Conservation (phyloP, 2,888 invertebrate species). For the Dolomedes plantarius region DNA sequence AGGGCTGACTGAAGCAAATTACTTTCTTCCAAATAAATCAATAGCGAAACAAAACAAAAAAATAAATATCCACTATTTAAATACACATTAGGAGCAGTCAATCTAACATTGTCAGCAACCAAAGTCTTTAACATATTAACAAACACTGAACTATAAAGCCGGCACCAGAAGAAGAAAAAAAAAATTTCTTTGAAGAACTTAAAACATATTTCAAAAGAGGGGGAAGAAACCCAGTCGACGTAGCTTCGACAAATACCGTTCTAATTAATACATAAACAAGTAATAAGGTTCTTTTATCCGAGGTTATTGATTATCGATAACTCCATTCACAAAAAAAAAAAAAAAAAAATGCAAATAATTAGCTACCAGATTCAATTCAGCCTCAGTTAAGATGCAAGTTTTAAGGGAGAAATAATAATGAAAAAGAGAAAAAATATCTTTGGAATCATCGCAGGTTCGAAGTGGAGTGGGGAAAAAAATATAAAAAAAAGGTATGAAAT, state of each 20-base stretch:
- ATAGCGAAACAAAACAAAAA: no score
- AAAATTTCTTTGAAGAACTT: background rate
- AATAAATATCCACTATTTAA: no score
- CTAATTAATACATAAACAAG: conserved; percentile 15
- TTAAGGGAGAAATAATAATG: background rate
- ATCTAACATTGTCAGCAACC: background rate
- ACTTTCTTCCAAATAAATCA: no score
- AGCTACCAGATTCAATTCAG: conserved; percentile 22
- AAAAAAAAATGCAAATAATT: conserved; percentile 34
- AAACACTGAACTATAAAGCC: background rate
- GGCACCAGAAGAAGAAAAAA: background rate
- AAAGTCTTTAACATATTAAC: background rate
- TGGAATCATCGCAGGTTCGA: background rate
- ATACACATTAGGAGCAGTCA: background rate
- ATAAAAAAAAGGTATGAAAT: background rate
- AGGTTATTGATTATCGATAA: conserved; percentile 1
- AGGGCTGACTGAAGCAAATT: no score
- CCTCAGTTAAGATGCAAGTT: conserved; percentile 13
- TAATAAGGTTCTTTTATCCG: conserved; percentile 4
- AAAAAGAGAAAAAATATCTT: background rate
- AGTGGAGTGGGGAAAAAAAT: background rate
- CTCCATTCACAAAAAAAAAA: background rate
- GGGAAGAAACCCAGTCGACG: background rate
- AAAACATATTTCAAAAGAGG: background rate
- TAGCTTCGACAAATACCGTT: background rate